Base-by-base conservation (phyloP, 2,113 vertebrate genomes). In the Thunnus maccoyii region DNA sequence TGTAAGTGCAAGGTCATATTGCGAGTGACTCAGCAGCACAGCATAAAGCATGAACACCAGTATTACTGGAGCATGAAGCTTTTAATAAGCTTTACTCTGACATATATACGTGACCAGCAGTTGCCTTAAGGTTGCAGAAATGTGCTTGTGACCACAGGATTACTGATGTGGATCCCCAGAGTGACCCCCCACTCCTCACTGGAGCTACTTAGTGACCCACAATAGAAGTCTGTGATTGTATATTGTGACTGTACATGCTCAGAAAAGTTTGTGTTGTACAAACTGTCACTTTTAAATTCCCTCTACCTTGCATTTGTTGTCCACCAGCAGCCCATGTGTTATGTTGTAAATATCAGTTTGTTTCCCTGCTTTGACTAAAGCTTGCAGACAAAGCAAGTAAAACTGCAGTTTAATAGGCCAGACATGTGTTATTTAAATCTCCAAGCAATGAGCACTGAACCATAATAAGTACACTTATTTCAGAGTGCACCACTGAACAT, bases 21-120 rank as follows among this genome's bases (percentile, higher is more conserved):
- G 48, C 32, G 61, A 75, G 61, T 82, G 75, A 86, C 58, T 81
- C 72, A 77, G 79, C 76, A 76, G 66, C 73, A 64, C 17, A 61
- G 41, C 7, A 14, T 72, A 58, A 85, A 69, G 83, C 63, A 50
- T 60, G 27, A 70, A 73, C 56, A 65, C 15, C 30, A 25, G 56
- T 44, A 70, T 77, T 62, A 72, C 63, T 63, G 57, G 20, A 65
- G 82, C 73, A 30, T 55, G 67, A 66, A 78, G 68, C 55, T 51
- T 78, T 80, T 91, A 87, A 86, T 87, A 50, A 44, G 78, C 84
- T 86, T 91, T 87, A 71, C 70, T 44, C 71, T 25, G 27, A 57
- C 63, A 83, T 74, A 67, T 84, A 44, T 76, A 68, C 83, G 73
- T 69, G 81, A 78, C 27, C 51, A 61, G 46, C 50, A 83, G 68